Evolutionary conservation across 2,888 invertebrate species (phyloP).

Genomic region (Drosophila acutilabella): DNA sequence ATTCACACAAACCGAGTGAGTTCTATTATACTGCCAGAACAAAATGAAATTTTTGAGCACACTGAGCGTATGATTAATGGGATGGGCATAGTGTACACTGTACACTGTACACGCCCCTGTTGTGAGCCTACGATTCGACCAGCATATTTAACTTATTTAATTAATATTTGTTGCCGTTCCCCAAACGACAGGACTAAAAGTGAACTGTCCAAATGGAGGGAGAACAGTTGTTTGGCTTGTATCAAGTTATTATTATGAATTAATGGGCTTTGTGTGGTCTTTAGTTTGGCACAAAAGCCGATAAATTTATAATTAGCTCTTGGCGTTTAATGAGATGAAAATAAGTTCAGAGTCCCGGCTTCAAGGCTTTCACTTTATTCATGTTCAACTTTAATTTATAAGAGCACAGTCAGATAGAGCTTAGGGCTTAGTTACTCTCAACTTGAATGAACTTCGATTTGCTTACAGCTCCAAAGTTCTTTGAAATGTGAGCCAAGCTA

Average conservation of each 20-base stretch:
- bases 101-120: conserved; percentile 22
- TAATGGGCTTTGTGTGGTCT: conserved; percentile 63
- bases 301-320: conserved; percentile 73
- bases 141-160: conserved; percentile 64
- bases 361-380: conserved; percentile 18
- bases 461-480: not conserved
- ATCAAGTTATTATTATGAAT: conserved; percentile 70
- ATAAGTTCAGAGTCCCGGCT: conserved; percentile 17
- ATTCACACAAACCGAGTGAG: conserved; percentile 9
- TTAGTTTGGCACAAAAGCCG: conserved; percentile 65
- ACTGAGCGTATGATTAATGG: conserved; percentile 51
- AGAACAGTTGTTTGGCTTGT: conserved; percentile 36
- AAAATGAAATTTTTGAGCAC: conserved; percentile 22
- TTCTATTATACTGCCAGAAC: conserved; percentile 25
- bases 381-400: conserved; percentile 5
- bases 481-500: not conserved
- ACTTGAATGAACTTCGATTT: conserved; percentile 1
- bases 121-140: conserved; percentile 8
- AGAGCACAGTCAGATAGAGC: conserved; percentile 1
- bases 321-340: conserved; percentile 56
- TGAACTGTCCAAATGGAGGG: conserved; percentile 1
- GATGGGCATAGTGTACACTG: conserved; percentile 21
- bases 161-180: conserved; percentile 53
- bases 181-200: conserved; percentile 12
- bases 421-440: conserved; percentile 4